phyloP scores from a whole-genome alignment of 37 sponge, comb jelly and placozoan species.

The Cladorhizidae sp. region DNA sequence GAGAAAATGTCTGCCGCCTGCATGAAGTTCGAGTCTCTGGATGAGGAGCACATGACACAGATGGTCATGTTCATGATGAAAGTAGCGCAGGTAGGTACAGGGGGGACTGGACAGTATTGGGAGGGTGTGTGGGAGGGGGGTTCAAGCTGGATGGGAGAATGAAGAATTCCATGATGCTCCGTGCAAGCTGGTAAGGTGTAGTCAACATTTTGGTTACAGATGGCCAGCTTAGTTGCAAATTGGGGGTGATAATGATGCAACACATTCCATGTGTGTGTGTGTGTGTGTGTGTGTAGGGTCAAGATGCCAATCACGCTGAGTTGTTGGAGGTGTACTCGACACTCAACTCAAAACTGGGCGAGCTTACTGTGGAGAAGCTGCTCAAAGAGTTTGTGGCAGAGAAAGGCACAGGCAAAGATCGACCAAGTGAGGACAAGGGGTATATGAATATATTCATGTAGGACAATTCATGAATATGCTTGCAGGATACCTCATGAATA shows the following conservation, averaged over 20 bases:
- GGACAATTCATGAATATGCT: no score
- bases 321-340: constrained; percentile 3
- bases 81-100: constrained; percentile 7
- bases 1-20: constrained; percentile 47
- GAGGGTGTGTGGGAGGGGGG: no score
- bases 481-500: no score
- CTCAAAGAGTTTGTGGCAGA: constrained; percentile 33
- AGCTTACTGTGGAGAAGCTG: constrained; percentile 48
- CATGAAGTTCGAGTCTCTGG: constrained; percentile 61
- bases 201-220: no score
- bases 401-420: constrained; percentile 72
- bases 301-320: constrained; percentile 14
- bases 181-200: not conserved
- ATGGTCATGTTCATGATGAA: constrained; percentile 53
- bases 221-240: no score
- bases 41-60: constrained; percentile 66
- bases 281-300: constrained; percentile 23
- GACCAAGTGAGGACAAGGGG: constrained; percentile 45
- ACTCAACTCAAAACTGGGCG: constrained; percentile 32
- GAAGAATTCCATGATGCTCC: no score
- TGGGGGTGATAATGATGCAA: no score
- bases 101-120: no score
- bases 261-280: not conserved
- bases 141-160: no score
- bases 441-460: no score